Evolutionary conservation across 2,113 vertebrate genomes (phyloP).

Genomic region (Pelvicachromis taeniatus): DNA sequence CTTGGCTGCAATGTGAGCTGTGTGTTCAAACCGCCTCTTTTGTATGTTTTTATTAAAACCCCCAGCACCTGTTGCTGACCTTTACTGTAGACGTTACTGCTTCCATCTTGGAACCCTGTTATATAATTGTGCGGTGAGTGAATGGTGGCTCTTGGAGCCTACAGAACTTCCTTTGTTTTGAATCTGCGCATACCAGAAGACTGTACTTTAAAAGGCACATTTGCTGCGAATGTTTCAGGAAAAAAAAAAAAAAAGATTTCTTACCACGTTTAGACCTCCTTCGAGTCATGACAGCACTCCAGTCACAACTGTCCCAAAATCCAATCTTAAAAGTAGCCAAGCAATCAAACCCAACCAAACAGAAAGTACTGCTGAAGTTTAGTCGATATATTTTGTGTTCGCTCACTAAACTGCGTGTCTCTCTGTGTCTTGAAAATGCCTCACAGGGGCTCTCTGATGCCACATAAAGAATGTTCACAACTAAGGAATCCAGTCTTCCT

Average conservation of each 20-base stretch:
- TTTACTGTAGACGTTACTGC: neutral
- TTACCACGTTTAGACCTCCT: slow-evolving; percentile 20
- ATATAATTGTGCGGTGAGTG: neutral
- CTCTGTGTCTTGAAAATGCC: slow-evolving; percentile 5
- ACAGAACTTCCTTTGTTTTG: neutral
- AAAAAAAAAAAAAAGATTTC: neutral
- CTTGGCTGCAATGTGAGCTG: neutral
- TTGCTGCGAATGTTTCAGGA: neutral
- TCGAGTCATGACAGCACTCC: neutral
- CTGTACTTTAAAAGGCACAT: neutral
- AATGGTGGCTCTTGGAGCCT: neutral
- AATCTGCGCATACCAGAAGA: neutral
- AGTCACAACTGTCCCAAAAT: neutral
- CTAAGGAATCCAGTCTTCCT: slow-evolving; percentile 51
- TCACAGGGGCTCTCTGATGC: neutral
- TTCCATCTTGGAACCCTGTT: neutral
- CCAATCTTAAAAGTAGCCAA: neutral
- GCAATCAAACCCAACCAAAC: neutral
- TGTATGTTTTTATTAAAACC: neutral
- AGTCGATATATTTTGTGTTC: neutral
- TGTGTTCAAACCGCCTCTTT: neutral
- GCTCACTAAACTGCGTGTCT: neutral
- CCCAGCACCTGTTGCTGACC: slow-evolving; percentile 17
- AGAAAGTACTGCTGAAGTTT: neutral
- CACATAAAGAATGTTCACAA: slow-evolving; percentile 6